Base-by-base conservation (phyloP, 2,113 vertebrate genomes). In the Oncorhynchus keta region DNA sequence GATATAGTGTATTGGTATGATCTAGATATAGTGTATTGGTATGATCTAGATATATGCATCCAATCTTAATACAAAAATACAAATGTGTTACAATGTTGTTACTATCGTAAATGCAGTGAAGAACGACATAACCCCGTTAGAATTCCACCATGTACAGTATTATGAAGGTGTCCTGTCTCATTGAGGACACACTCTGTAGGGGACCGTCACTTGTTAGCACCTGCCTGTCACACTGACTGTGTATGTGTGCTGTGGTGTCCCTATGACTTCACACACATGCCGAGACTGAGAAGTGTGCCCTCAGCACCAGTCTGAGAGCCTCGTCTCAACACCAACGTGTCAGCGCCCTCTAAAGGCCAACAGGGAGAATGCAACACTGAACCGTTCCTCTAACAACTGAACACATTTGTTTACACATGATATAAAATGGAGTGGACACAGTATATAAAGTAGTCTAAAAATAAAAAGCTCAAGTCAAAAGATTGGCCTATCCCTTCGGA, bases 261-360 rank as follows among this genome's bases (percentile, higher is more conserved):
- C 77, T 1, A 72, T 74, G 79, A 74, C 77, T 85, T 89, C 85
- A 87, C 88, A 86, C 87, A 75, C 84, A 85, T 55, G 77, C 82
- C 2, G 83, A 3, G 78, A 72, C 77, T 79, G 84, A 84, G 83
- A 83, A 88, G 74, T 73, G 77, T 74, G 51, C 84, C 76, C 76
- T 78, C 84, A 75, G 75, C 75, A 68, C 70, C 73, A 24, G 49
- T 30, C 62, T 73, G 22, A 66, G 14, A 73, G 1, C 57, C 75
- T 55, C 14, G 74, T 66, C 65, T 59, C 73, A 82, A 66, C 22
- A 7, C 77, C 75, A 3, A 83, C 76, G 81, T 65, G 45, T 67
- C 80, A 77, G 81, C 81, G 81, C 89, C 91, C 89, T 80, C 92
- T 87, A 5, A 39, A 85, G 92, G 87, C 74, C 0, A 2, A n/a